Conservation (phyloP, 2,113 vertebrate species). For the Myiagra hebetior region DNA sequence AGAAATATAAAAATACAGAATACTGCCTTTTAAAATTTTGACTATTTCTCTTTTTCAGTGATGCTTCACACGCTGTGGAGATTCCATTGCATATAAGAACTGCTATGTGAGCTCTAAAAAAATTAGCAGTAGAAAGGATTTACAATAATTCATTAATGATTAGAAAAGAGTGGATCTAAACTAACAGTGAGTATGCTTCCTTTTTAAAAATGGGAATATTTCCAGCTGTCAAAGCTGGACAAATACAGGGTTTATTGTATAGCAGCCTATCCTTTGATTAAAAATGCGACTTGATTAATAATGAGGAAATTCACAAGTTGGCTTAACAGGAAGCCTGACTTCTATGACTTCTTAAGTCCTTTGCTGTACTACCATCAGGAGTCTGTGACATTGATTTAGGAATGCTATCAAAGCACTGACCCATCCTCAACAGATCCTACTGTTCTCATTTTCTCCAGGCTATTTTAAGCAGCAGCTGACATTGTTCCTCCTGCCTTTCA, state of each 20-base stretch:
- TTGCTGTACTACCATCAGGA: background rate
- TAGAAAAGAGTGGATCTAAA: background rate
- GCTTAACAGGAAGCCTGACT: conserved; percentile 6
- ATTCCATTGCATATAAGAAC: background rate
- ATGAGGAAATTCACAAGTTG: background rate
- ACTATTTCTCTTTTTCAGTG: background rate
- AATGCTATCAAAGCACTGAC: conserved; percentile 54
- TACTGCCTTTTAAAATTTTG: background rate
- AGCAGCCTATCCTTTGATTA: background rate
- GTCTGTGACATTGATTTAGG: conserved; percentile 53
- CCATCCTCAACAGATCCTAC: conserved; percentile 39
- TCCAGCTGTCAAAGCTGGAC: background rate
- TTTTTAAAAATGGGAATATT: background rate
- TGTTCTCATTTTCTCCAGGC: conserved; percentile 46
- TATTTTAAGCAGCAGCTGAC: conserved; percentile 55
- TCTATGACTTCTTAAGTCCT: conserved; percentile 32
- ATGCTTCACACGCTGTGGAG: background rate
- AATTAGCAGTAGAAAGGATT: background rate
- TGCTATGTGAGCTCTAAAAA: background rate
- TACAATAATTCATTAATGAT: background rate
- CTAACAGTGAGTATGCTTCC: background rate
- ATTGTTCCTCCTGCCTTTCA: conserved; percentile 41
- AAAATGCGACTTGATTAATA: background rate
- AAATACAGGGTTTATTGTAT: background rate
- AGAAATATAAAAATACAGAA: background rate